A percentile compares a stretch with the other conserved stretches of the same genome.
These are phyloP conservation scores for Sabellastarte sp. DNA, from an alignment of 2,888 invertebrate species.

Conservation along the genomic window DNA sequence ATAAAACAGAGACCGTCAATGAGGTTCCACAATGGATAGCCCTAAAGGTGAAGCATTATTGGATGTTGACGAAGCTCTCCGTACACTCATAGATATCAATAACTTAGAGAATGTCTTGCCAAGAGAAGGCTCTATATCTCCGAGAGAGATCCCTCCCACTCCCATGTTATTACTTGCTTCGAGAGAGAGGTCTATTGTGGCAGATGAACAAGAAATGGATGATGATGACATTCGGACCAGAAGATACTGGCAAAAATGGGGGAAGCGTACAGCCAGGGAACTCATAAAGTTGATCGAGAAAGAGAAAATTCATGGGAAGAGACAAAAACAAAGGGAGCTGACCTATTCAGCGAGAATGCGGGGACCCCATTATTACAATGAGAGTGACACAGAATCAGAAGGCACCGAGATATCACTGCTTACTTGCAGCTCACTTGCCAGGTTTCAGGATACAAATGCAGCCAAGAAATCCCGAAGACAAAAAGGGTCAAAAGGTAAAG, in stretches of 20 bases:
- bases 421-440: neutral
- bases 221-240: neutral
- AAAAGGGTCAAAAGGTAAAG: neutral
- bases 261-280: neutral
- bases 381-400: neutral
- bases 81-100: no score
- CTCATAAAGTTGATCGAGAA: neutral
- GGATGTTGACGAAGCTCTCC: no score
- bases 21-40: no score
- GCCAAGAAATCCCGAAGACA: neutral
- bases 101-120: no score
- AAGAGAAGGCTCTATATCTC: no score
- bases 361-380: neutral
- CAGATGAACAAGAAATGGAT: neutral
- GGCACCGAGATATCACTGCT: conserved; percentile 2
- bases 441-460: neutral
- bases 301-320: neutral
- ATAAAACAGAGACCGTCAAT: no score
- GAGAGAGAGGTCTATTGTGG: neutral
- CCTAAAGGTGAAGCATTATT: no score
- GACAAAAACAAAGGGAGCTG: neutral
- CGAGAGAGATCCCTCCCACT: neutral
- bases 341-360: neutral
- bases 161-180: neutral
- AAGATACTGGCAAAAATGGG: neutral